phyloP scores from a whole-genome alignment of 2,113 vertebrate genomes.

The Chunga burmeisteri region DNA sequence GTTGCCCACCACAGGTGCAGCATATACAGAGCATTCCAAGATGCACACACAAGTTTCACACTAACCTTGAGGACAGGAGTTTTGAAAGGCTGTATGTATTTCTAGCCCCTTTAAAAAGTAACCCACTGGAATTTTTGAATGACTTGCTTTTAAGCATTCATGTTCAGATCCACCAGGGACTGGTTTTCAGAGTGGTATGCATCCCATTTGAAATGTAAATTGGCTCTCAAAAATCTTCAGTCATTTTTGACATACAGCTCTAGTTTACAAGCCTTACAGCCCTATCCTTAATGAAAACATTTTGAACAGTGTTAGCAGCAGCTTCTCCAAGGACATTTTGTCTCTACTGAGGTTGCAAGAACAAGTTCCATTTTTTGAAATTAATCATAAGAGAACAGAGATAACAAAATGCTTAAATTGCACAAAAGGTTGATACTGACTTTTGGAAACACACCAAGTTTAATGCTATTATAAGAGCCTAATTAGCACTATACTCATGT shows the following conservation, averaged over 20 bases:
- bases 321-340: neutral
- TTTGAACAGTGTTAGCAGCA: neutral
- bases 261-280: neutral
- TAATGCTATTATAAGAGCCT: neutral
- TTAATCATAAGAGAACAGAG: neutral
- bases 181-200: neutral
- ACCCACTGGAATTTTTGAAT: neutral
- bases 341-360: neutral
- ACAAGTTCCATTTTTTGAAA: neutral
- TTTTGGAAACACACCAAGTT: neutral
- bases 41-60: neutral
- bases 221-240: neutral
- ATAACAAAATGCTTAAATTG: slow-evolving; percentile 6
- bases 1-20: neutral
- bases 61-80: neutral
- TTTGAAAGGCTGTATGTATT: neutral
- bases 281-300: neutral
- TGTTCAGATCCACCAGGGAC: neutral
- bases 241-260: neutral
- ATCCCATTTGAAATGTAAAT: neutral
- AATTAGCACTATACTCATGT: neutral
- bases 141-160: neutral
- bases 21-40: neutral
- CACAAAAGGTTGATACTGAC: slow-evolving; percentile 1
- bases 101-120: neutral